Evolutionary conservation across 1,140 invertebrate genomes (phyloP).

Genomic region (Glomeris maerens): DNA sequence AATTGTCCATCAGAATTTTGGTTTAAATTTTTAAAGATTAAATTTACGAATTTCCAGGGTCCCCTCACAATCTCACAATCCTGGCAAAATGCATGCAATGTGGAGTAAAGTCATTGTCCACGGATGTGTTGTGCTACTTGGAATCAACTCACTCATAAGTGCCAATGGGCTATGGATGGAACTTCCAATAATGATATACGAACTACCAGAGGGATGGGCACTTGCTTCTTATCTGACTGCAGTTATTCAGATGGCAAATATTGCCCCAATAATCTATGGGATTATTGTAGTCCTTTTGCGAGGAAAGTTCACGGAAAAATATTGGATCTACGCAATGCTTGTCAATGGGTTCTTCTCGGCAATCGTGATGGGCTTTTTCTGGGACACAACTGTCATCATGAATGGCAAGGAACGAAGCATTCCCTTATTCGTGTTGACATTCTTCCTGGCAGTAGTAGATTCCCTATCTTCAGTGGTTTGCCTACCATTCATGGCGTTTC

Average conservation of each 20-base stretch:
- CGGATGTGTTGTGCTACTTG: conserved; percentile 64
- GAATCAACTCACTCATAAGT: conserved; percentile 76
- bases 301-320: too few relatives aligned
- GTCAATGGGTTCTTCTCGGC: conserved; percentile 46
- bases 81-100: too few relatives aligned
- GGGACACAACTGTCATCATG: conserved; percentile 45
- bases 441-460: conserved; percentile 68
- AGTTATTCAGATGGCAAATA: conserved; percentile 66
- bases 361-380: conserved; percentile 55
- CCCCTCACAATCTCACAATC: too few relatives aligned
- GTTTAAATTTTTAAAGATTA: too few relatives aligned
- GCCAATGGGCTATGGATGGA: conserved; percentile 84
- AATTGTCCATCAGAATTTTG: too few relatives aligned
- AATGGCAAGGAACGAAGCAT: conserved; percentile 47
- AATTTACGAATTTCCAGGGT: too few relatives aligned
- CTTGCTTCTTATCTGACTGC: conserved; percentile 74
- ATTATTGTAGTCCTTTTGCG: too few relatives aligned
- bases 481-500: conserved; percentile 76
- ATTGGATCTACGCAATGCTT: conserved; percentile 52
- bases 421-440: conserved; percentile 56
- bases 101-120: too few relatives aligned
- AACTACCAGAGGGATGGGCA: conserved; percentile 73
- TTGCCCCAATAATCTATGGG: conserved; percentile 61
- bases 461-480: conserved; percentile 84
- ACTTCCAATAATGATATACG: conserved; percentile 62